Evolutionary conservation across 30 jellyfish, hydroid and myxozoan genomes (phyloP), one percentile per base, ranked within the genome.

Genomic region (Hydra vulgaris): DNA sequence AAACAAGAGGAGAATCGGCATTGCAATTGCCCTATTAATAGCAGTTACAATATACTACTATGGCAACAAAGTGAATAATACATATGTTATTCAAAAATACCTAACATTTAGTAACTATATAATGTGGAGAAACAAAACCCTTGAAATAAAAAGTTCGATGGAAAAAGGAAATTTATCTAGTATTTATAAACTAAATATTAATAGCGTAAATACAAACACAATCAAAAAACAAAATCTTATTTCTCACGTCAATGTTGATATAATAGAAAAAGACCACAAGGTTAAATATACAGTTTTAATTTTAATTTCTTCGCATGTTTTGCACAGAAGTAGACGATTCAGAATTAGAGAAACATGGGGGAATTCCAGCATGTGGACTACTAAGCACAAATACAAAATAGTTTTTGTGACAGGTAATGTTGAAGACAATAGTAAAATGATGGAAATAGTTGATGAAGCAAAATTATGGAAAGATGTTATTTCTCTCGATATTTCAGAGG

Each of bases 301-400:
- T n/a, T 24, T 79, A 79, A 54, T 79, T 24, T 79, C 86, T 20
- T 79, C 86, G 23, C 27, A 79, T 27, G 86, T 25, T 15, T 40
- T 73, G 67, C 27, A 79, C 67, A 24, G 52, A n/a, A 25, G 67
- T n/a, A 82, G 86, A n/a, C 86, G 86, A 17, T 56, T 23, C 15
- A 54, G 24, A 15, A 79, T 79, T n/a, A 1, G 86, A 8, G 83
- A 73, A 68, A 0, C 27, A 20, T 79, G 86, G 86, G 86, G 86
- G 19, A 79, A 79, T 67, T 8, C 18, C 24, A 54, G 15, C 18
- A 56, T 19, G n/a, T 79, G 86, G 86, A 66, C 19, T 20, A 79
- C 19, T 17, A 18, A 71, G 21, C 20, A 79, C 23, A 55, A n/a
- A 25, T 79, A 82, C 83, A 18, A 67, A 67, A 22, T 79, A 12